These are phyloP conservation scores for Xestobium rufovillosum DNA, from an alignment of 2,888 invertebrate genomes.

Conservation along the genomic window DNA sequence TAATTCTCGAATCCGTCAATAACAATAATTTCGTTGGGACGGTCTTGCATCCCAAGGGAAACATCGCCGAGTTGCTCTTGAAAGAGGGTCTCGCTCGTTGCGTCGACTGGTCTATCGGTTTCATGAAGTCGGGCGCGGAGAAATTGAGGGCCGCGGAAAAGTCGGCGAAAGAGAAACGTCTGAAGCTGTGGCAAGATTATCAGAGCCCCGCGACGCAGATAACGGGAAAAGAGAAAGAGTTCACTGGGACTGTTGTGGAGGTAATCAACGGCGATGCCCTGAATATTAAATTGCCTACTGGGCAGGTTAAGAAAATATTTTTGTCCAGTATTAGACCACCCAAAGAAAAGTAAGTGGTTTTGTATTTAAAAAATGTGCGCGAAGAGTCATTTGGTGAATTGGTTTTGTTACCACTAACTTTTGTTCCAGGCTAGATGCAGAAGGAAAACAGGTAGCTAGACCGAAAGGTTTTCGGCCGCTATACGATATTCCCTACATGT, in stretches of 20 bases:
- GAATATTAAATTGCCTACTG: constrained; percentile 72
- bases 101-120: constrained; percentile 87
- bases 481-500: constrained; percentile 98
- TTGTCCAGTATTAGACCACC: constrained; percentile 94
- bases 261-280: constrained; percentile 92
- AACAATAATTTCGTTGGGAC: constrained; percentile 93
- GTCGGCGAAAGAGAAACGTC: constrained; percentile 55
- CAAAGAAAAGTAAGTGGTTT: constrained; percentile 42
- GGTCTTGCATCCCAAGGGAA: constrained; percentile 83
- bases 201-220: constrained; percentile 65
- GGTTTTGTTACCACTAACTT: background rate
- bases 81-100: constrained; percentile 69
- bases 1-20: constrained; percentile 84
- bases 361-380: background rate
- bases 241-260: constrained; percentile 76
- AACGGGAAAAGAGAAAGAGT: constrained; percentile 73
- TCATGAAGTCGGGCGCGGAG: constrained; percentile 56
- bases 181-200: constrained; percentile 90
- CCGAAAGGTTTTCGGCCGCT: constrained; percentile 79
- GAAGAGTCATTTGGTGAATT: too few species aligned
- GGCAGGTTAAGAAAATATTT: constrained; percentile 82
- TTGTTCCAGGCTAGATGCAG: constrained; percentile 50
- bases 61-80: constrained; percentile 84
- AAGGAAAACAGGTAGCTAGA: constrained; percentile 58
- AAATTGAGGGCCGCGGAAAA: constrained; percentile 61